A percentile compares a stretch with the other conserved stretches of the same genome.
Evolutionary conservation across 1,140 invertebrate species (phyloP).

Genomic region (Paramacrobiotus metropolitanus): DNA sequence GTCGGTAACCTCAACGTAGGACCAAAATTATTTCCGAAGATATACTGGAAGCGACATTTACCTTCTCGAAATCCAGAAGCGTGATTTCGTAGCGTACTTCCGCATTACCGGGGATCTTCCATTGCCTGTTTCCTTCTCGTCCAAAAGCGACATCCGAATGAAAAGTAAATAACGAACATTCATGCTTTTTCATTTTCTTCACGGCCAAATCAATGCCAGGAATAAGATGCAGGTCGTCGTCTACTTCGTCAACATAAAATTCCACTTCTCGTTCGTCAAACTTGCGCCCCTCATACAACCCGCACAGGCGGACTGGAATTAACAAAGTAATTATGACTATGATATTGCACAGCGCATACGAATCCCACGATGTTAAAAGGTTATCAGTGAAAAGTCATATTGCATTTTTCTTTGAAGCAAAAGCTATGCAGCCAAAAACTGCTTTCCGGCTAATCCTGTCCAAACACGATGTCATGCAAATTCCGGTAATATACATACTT

Average conservation of each 20-base stretch:
- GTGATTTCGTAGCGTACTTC: constrained; percentile 52
- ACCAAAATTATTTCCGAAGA: constrained; percentile 8
- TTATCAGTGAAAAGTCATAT: too few species aligned
- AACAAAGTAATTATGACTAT: too few species aligned
- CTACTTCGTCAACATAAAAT: constrained; percentile 66
- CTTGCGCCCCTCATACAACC: constrained; percentile 35
- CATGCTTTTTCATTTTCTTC: constrained; percentile 52
- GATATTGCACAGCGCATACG: too few species aligned
- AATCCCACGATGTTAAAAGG: too few species aligned
- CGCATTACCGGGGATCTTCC: constrained; percentile 52
- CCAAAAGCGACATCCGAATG: constrained; percentile 61
- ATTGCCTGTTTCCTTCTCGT: constrained; percentile 36
- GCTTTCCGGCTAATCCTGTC: too few species aligned
- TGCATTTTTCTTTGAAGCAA: too few species aligned
- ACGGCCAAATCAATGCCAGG: constrained; percentile 62
- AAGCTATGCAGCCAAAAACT: too few species aligned
- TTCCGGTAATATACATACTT: too few species aligned
- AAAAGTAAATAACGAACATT: constrained; percentile 49
- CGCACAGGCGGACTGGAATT: constrained; percentile 47
- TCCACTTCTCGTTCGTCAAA: constrained; percentile 52
- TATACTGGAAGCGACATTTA: constrained; percentile 15
- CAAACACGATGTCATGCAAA: too few species aligned
- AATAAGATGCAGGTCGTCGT: constrained; percentile 41
- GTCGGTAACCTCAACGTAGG: background rate
- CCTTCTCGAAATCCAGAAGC: constrained; percentile 58